Conservation (phyloP, 2,888 invertebrate genomes). For the Phrixothrix hirtus region DNA sequence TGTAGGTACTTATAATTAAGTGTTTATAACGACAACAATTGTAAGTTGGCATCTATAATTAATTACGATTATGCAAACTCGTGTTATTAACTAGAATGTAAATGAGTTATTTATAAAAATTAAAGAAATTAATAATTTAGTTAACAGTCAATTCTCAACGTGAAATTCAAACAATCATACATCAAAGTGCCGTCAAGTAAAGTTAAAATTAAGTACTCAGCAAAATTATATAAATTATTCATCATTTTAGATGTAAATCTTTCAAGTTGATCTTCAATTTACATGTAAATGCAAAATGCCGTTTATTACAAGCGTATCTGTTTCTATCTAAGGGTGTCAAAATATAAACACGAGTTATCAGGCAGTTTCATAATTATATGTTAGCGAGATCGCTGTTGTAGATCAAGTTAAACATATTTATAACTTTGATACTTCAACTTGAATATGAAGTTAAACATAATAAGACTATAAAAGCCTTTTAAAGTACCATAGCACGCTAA, state of each 20-base stretch:
- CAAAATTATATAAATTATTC: slow-evolving; percentile 29
- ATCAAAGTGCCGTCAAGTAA: not conserved
- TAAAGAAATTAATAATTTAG: too few relatives aligned
- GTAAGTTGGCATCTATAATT: too few relatives aligned
- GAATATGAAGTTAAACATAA: slow-evolving; percentile 23
- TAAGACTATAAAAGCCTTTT: slow-evolving; percentile 18
- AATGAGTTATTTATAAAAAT: too few relatives aligned
- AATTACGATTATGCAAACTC: too few relatives aligned
- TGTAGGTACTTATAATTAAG: too few relatives aligned
- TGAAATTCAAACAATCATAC: not conserved
- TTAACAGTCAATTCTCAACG: not conserved
- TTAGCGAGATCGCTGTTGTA: slow-evolving; percentile 25
- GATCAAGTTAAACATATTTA: slow-evolving; percentile 31
- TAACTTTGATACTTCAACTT: slow-evolving; percentile 24
- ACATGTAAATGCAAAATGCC: slow-evolving; percentile 36
- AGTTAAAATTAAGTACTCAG: slow-evolving; percentile 27
- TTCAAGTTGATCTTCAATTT: slow-evolving; percentile 34
- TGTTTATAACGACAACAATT: too few relatives aligned
- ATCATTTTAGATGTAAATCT: slow-evolving; percentile 34
- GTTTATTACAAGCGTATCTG: slow-evolving; percentile 34
- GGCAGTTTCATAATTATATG: slow-evolving; percentile 37
- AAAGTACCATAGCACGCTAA: slow-evolving; percentile 22
- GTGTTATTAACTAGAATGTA: too few relatives aligned
- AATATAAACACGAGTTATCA: slow-evolving; percentile 37
- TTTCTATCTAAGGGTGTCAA: slow-evolving; percentile 37